Evolutionary conservation across 1,140 invertebrate species (phyloP), one percentile per base, ranked within the genome.

Genomic region (Pygmarrhopalites habei): DNA sequence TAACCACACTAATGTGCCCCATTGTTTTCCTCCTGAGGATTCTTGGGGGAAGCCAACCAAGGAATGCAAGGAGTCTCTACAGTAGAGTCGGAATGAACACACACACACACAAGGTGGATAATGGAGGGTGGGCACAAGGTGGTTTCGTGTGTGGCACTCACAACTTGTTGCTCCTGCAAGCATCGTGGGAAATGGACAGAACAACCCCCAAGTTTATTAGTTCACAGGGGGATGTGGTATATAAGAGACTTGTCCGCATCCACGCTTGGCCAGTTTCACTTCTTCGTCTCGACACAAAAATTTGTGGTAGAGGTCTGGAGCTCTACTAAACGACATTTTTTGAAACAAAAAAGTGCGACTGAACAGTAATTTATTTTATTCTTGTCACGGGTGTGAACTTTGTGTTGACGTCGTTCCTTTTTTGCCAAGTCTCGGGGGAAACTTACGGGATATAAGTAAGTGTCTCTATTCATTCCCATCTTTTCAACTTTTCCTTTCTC

Each of bases 181-280:
- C n/a, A n/a, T n/a, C n/a, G n/a, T 35, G 32, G 32, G n/a, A 21
- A 21, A 46, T 46, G 10, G 44, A 21, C 10, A 21, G 44, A 46
- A 46, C n/a, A 21, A 21, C 49, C 49, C 49, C 49, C 21, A n/a
- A n/a, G n/a, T 28, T 52, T 26, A 7, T 52, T 12, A 52, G 2
- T 52, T 52, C 25, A 3, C 3, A 52, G 49, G 49, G 49, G 49
- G 49, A 26, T 52, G 21, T 52, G n/a, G 49, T 52, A 52, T 52
- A 52, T 52, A 52, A 52, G 49, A 52, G 21, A 52, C 49, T 52
- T 52, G 49, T 29, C 7, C 14, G 7, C 23, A 52, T 52, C 49
- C 49, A 52, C 25, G 49, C 49, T 52, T 52, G 49, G 49, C 49
- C 49, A 52, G 49, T 52, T 52, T 52, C 49, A 52, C 49, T 52